A percentile compares a stretch with the other conserved stretches of the same genome.
These are phyloP conservation scores for Therioaphis trifolii DNA, from an alignment of 2,888 invertebrate species.

Conservation along the genomic window DNA sequence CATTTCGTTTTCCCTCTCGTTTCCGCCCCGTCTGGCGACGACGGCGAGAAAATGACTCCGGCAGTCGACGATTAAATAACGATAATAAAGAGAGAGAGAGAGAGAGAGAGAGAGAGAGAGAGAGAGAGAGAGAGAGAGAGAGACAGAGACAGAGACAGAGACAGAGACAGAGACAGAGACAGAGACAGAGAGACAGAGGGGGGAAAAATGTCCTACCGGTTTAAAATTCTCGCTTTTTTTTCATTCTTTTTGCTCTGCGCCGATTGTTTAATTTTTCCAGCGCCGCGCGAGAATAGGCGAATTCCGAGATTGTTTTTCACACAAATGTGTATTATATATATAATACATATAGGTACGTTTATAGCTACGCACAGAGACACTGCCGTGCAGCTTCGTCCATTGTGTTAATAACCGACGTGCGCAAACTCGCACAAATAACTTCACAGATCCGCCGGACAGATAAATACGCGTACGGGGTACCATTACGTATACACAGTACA, in stretches of 20 bases:
- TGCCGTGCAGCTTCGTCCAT: neutral
- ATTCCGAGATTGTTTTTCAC: slow-evolving; percentile 43
- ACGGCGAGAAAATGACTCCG: neutral
- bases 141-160: too few relatives aligned
- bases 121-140: too few relatives aligned
- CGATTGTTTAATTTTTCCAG: slow-evolving; percentile 49
- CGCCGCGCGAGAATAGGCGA: slow-evolving; percentile 35
- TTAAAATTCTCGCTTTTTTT: slow-evolving; percentile 30
- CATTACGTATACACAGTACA: too few relatives aligned
- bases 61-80: neutral
- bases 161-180: too few relatives aligned
- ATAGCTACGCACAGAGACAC: neutral
- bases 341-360: too few relatives aligned
- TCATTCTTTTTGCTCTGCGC: neutral
- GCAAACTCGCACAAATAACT: too few relatives aligned
- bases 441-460: too few relatives aligned
- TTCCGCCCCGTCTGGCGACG: neutral
- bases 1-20: too few relatives aligned
- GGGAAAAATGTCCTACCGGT: slow-evolving; percentile 29
- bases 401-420: slow-evolving; percentile 37
- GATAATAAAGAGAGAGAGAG: neutral
- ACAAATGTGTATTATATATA: too few relatives aligned
- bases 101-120: too few relatives aligned
- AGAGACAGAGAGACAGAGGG: too few relatives aligned
- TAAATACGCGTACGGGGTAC: neutral